A percentile compares a stretch with the other conserved stretches of the same genome.
These are phyloP conservation scores for Diachasmimorpha longicaudata DNA, from an alignment of 1,140 invertebrate genomes.

Conservation along the genomic window DNA sequence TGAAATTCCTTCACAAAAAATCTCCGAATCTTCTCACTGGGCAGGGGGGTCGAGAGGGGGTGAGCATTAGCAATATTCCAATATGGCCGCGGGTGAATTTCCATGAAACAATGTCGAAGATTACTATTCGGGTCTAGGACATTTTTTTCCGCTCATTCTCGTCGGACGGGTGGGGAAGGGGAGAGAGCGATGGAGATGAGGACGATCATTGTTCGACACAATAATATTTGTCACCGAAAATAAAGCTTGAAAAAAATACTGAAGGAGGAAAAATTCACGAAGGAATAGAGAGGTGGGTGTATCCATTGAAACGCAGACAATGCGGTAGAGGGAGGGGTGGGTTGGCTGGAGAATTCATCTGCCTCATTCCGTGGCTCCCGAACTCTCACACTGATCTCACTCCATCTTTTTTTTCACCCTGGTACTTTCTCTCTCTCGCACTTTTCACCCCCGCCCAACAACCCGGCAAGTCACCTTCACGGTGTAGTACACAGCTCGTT, in stretches of 20 bases:
- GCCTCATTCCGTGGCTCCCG: slow-evolving; percentile 37
- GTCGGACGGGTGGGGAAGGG: not conserved
- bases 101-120: slow-evolving; percentile 59
- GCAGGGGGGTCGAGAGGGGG: not conserved
- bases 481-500: slow-evolving; percentile 17
- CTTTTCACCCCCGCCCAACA: slow-evolving; percentile 8
- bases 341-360: slow-evolving; percentile 54
- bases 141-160: not conserved
- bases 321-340: slow-evolving; percentile 35
- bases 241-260: slow-evolving; percentile 40
- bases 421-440: slow-evolving; percentile 23
- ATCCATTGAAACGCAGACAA: slow-evolving; percentile 62
- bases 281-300: slow-evolving; percentile 52
- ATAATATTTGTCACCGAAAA: slow-evolving; percentile 64
- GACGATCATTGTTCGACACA: slow-evolving; percentile 63
- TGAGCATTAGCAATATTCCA: slow-evolving; percentile 47
- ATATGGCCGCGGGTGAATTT: slow-evolving; percentile 52
- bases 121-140: slow-evolving; percentile 42
- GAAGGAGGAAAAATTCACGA: slow-evolving; percentile 40
- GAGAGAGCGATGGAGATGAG: slow-evolving; percentile 32
- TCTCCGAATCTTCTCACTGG: too few relatives aligned
- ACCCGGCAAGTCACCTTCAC: not conserved
- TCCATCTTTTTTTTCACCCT: slow-evolving; percentile 23
- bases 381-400: slow-evolving; percentile 10
- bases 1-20: too few relatives aligned